Conservation (phyloP, 2,797 vertebrate species). For the Manis crassicaudata region DNA sequence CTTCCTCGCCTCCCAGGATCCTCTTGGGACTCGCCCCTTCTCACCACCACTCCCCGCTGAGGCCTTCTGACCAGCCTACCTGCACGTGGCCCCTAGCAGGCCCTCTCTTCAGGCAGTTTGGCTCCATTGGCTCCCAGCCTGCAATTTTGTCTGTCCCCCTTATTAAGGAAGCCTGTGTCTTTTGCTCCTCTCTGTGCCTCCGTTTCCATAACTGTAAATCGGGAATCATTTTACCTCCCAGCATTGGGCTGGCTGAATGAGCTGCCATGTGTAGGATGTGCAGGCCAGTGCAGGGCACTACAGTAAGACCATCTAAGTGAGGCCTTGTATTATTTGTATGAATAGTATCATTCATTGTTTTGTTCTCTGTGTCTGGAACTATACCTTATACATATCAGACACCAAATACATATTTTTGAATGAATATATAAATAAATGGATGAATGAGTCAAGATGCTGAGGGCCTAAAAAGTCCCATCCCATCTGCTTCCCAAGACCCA, state of each 20-base stretch:
- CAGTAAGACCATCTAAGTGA: accelerated
- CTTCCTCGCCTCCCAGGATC: not conserved
- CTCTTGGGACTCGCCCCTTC: no score
- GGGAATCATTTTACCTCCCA: not conserved
- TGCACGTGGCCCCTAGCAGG: accelerated
- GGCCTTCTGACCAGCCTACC: accelerated
- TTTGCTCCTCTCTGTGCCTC: not conserved
- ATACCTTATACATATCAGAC: accelerated
- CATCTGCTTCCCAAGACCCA: not conserved
- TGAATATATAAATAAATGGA: not conserved
- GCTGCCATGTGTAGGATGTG: accelerated
- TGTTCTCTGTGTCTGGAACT: not conserved
- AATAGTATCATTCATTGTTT: accelerated
- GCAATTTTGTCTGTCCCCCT: not conserved
- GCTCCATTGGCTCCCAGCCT: not conserved
- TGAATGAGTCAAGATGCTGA: not conserved
- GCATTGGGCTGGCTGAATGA: not conserved
- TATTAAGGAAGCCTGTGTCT: not conserved
- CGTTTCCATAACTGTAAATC: constrained; percentile 25
- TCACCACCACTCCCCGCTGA: not conserved
- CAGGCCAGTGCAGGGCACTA: not conserved
- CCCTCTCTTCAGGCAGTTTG: not conserved
- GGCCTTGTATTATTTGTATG: not conserved
- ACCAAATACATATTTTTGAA: not conserved
- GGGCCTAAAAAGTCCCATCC: not conserved